Percentiles rank a stretch among this genome's conserved stretches.
Conservation (phyloP, 1,140 invertebrate genomes). For the Panagrolaimus sp. region DNA sequence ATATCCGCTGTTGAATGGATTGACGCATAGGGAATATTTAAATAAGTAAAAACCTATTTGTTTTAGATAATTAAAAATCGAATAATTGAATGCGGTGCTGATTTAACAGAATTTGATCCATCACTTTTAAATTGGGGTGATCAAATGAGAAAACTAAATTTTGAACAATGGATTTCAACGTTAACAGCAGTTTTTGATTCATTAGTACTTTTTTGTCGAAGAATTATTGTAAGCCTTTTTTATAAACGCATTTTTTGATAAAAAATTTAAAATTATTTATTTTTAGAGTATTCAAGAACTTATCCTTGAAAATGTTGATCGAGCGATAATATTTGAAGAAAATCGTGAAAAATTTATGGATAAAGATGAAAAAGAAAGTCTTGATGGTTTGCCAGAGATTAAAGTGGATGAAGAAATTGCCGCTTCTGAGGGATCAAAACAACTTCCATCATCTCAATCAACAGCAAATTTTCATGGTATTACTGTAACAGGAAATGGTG, state of each 20-base stretch:
- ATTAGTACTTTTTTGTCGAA: conserved; percentile 65
- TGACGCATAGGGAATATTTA: background rate
- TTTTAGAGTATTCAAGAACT: conserved; percentile 45
- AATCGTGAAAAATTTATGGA: conserved; percentile 7
- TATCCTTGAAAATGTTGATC: conserved; percentile 26
- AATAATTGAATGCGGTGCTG: conserved; percentile 39
- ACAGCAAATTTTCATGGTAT: too few species aligned
- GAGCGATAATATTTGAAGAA: background rate
- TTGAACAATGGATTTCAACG: conserved; percentile 73
- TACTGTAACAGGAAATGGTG: background rate
- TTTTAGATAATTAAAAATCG: conserved; percentile 46
- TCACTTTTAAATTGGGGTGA: conserved; percentile 68
- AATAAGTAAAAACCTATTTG: background rate
- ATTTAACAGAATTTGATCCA: conserved; percentile 45
- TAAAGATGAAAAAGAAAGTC: too few species aligned
- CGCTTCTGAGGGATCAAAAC: too few species aligned
- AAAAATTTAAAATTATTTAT: conserved; percentile 14
- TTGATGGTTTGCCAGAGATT: too few species aligned
- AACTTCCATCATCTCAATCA: too few species aligned
- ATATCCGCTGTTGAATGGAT: background rate
- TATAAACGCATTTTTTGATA: too few species aligned
- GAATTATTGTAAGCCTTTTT: conserved; percentile 64
- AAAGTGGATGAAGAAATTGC: too few species aligned
- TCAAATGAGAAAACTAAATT: conserved; percentile 66
- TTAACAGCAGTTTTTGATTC: conserved; percentile 71